phyloP scores from a whole-genome alignment of 2,113 vertebrate species.

The Fregata magnificens region DNA sequence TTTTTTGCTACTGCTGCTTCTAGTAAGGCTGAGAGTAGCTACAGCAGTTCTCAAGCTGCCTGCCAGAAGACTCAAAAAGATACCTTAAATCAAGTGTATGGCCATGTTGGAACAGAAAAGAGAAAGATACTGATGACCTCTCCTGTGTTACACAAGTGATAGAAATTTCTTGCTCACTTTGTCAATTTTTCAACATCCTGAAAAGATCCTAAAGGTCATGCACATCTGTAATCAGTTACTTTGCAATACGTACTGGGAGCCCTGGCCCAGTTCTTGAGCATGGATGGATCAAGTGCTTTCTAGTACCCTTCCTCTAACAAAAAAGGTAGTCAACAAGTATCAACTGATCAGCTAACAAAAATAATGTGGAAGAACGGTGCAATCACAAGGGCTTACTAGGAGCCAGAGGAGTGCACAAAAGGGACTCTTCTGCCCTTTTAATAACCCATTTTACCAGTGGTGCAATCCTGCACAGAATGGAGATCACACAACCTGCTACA shows the following conservation, averaged over 20 bases:
- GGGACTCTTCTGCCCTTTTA: not conserved
- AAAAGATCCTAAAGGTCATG: not conserved
- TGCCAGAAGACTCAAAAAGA: not conserved
- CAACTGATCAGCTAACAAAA: not conserved
- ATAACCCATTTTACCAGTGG: not conserved
- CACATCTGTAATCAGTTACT: not conserved
- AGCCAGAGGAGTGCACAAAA: not conserved
- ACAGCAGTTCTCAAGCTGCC: not conserved
- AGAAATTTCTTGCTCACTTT: not conserved
- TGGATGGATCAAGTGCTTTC: not conserved
- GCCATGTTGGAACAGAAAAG: not conserved
- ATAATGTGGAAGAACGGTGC: not conserved
- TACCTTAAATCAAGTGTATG: not conserved
- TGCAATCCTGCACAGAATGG: not conserved
- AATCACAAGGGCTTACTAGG: not conserved
- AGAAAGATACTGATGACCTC: not conserved
- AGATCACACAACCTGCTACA: not conserved
- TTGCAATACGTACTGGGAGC: not conserved
- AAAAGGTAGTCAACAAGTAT: not conserved
- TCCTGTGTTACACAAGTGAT: not conserved
- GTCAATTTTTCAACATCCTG: not conserved
- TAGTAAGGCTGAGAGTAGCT: not conserved
- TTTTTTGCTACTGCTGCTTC: not conserved
- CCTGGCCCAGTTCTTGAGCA: not conserved
- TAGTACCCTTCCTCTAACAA: not conserved